A percentile compares a stretch with the other conserved stretches of the same genome.
These are phyloP conservation scores for Bombycilla garrulus DNA, from an alignment of 2,113 vertebrate species.

Conservation along the genomic window DNA sequence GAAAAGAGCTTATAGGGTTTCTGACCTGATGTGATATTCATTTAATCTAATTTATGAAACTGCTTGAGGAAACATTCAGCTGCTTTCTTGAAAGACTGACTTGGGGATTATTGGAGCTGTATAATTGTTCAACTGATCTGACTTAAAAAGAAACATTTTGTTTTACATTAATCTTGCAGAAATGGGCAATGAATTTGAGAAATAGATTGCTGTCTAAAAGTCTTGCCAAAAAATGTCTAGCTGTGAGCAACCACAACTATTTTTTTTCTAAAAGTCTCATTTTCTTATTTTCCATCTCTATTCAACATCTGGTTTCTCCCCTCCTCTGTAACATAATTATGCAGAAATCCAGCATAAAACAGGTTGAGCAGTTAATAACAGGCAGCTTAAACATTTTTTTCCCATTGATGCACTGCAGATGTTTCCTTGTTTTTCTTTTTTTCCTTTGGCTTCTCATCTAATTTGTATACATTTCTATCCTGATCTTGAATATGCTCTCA, in stretches of 20 bases:
- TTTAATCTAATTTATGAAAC: constrained; percentile 64
- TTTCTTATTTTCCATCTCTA: constrained; percentile 64
- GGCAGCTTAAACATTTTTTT: constrained; percentile 60
- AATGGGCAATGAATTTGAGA: constrained; percentile 61
- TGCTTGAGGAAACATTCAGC: constrained; percentile 56
- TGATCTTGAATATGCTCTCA: constrained; percentile 24
- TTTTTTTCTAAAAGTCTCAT: constrained; percentile 3
- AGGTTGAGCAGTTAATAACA: constrained; percentile 65
- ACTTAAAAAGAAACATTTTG: constrained; percentile 57
- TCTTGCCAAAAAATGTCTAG: constrained; percentile 45
- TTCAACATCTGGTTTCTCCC: constrained; percentile 63
- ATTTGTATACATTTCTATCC: constrained; percentile 36
- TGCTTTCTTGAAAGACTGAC: constrained; percentile 48
- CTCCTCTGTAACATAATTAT: constrained; percentile 58
- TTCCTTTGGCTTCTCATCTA: neutral
- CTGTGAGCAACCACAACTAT: constrained; percentile 8
- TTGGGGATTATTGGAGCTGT: constrained; percentile 45
- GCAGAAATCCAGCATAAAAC: constrained; percentile 52
- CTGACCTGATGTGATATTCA: constrained; percentile 50
- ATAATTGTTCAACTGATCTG: constrained; percentile 62
- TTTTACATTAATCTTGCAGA: constrained; percentile 67
- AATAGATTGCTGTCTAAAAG: constrained; percentile 57
- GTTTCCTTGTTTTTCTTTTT: neutral
- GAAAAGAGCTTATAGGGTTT: constrained; percentile 26
- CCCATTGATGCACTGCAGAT: constrained; percentile 49